Percentiles rank a stretch among this genome's conserved stretches.
Conservation (phyloP, 2,797 vertebrate genomes). For the Glyptemys insculpta region DNA sequence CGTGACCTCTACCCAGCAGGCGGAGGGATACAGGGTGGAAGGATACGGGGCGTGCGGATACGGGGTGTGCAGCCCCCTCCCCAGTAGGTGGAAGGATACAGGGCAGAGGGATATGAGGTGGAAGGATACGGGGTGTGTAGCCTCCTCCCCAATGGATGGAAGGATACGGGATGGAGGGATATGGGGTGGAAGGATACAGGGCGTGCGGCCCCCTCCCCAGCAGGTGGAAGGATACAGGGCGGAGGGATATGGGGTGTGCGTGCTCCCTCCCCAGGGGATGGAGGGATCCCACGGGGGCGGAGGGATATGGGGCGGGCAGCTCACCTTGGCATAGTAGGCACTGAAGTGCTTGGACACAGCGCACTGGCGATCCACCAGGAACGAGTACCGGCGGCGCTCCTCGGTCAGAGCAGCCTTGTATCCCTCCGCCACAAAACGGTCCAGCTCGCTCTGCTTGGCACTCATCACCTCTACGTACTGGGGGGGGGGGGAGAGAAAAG, state of each 20-base stretch:
- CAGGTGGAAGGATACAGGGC: background rate
- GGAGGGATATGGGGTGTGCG: background rate
- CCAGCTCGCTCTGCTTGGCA: slow-evolving; percentile 87
- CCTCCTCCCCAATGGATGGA: too few species aligned
- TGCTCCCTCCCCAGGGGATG: too few species aligned
- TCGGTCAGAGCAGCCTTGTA: slow-evolving; percentile 89
- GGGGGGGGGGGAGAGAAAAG: background rate
- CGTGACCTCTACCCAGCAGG: background rate
- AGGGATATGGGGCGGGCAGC: background rate
- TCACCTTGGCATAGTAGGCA: slow-evolving; percentile 90
- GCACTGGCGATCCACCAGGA: slow-evolving; percentile 90
- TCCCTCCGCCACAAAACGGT: slow-evolving; percentile 86
- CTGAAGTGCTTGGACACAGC: slow-evolving; percentile 90
- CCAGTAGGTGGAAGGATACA: too few species aligned
- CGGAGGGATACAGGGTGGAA: background rate
- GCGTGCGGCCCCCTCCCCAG: too few species aligned
- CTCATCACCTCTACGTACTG: slow-evolving; percentile 92
- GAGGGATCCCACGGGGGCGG: background rate
- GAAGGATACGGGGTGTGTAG: background rate
- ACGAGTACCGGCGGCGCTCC: slow-evolving; percentile 89
- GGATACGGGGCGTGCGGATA: too few species aligned
- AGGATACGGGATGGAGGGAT: too few species aligned
- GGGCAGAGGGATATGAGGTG: background rate
- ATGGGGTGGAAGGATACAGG: background rate
- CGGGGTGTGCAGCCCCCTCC: too few species aligned